A percentile compares a stretch with the other conserved stretches of the same genome.
phyloP scores from a whole-genome alignment of 2,797 vertebrate species.

The Pogoniulus pusillus region DNA sequence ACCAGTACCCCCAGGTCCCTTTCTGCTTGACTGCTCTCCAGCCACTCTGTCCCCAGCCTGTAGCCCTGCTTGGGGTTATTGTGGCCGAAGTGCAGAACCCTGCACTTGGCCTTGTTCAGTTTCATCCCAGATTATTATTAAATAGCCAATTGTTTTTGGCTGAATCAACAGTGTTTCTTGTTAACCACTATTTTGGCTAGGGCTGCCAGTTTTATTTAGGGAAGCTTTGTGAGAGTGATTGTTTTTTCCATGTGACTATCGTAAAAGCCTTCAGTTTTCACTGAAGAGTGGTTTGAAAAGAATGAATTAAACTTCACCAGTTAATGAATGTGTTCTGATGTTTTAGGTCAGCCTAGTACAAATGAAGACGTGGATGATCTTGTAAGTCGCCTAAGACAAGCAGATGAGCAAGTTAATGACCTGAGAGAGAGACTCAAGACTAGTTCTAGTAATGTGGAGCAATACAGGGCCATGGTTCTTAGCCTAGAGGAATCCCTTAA shows the following conservation, averaged over 20 bases:
- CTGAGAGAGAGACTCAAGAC: conserved; percentile 85
- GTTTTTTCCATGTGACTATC: not conserved
- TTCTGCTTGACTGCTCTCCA: too few relatives aligned
- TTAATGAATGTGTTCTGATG: not conserved
- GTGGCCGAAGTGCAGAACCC: too few relatives aligned
- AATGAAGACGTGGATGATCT: conserved; percentile 87
- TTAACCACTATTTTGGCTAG: not conserved
- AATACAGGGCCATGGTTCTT: conserved; percentile 91
- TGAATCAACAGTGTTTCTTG: not conserved
- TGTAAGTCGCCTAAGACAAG: conserved; percentile 80
- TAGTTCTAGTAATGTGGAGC: conserved; percentile 85
- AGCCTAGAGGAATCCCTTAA: conserved; percentile 93
- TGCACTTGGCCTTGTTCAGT: too few relatives aligned
- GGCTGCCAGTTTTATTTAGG: not conserved
- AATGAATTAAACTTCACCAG: not conserved
- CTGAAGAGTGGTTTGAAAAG: not conserved
- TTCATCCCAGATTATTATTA: too few relatives aligned
- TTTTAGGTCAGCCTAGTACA: conserved; percentile 75
- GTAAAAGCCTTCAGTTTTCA: not conserved
- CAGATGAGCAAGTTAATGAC: conserved; percentile 86
- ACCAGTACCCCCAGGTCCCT: too few relatives aligned
- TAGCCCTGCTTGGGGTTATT: too few relatives aligned
- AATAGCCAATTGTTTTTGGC: not conserved
- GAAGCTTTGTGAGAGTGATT: not conserved
- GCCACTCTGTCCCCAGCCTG: too few relatives aligned